Conservation (phyloP, 2,888 invertebrate genomes). For the Phragmatobia fuliginosa region DNA sequence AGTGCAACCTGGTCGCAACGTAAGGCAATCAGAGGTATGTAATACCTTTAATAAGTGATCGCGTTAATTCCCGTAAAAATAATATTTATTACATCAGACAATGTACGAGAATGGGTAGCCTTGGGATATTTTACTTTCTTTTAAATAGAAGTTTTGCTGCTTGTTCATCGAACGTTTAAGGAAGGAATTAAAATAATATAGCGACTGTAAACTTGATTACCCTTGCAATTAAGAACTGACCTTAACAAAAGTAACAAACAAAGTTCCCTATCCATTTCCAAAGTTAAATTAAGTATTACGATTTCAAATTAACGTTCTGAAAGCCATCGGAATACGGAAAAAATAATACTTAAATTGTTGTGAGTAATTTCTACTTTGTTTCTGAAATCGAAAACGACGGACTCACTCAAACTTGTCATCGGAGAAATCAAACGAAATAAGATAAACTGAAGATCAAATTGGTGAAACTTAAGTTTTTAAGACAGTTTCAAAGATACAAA, state of each 20-base stretch:
- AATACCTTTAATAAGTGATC: no score
- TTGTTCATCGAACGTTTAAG: no score
- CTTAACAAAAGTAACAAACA: constrained; percentile 2
- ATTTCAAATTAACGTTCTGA: constrained; percentile 11
- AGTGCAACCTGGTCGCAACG: no score
- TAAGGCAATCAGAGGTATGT: no score
- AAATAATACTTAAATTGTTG: constrained; percentile 9
- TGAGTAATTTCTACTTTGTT: neutral
- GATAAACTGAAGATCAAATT: constrained; percentile 17
- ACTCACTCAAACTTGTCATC: constrained; percentile 2
- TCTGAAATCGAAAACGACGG: neutral
- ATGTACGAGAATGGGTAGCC: no score
- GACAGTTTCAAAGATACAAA: constrained; percentile 11
- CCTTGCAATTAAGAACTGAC: neutral
- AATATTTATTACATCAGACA: no score
- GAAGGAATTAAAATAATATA: neutral
- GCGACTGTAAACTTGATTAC: neutral
- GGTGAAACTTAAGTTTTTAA: constrained; percentile 8
- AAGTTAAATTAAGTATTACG: constrained; percentile 16
- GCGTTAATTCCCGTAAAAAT: no score
- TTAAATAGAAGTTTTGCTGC: no score
- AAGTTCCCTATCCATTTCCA: constrained; percentile 1
- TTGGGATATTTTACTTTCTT: no score
- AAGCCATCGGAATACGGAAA: constrained; percentile 11
- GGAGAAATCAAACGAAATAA: constrained; percentile 3